A percentile compares a stretch with the other conserved stretches of the same genome.
These are phyloP conservation scores for Hydrolagus colliei DNA, from an alignment of 2,797 vertebrate genomes.

Conservation along the genomic window DNA sequence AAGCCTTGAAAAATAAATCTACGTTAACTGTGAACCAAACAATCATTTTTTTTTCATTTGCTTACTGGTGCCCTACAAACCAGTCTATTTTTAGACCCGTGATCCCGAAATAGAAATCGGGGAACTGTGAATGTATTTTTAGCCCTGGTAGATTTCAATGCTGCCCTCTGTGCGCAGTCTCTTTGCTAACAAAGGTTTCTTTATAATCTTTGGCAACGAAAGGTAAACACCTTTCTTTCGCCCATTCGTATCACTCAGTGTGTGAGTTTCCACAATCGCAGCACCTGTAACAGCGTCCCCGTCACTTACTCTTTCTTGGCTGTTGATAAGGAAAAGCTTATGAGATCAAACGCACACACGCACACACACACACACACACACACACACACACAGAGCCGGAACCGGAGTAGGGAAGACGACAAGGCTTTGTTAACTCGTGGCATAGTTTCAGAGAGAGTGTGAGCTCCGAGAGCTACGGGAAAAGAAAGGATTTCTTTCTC, in stretches of 20 bases:
- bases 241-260: not conserved
- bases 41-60: too few relatives aligned
- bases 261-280: not conserved
- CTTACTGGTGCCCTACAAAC: not conserved
- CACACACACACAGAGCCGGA: not conserved
- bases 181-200: constrained; percentile 19
- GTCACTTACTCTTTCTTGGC: not conserved
- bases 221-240: constrained; percentile 18
- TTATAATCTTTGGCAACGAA: not conserved
- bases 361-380: not conserved
- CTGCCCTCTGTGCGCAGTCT: not conserved
- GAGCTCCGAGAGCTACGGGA: not conserved
- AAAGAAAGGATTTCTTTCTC: not conserved
- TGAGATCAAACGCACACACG: not conserved
- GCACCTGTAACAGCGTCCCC: not conserved
- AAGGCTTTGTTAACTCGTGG: not conserved
- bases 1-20: too few relatives aligned
- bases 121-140: not conserved
- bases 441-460: not conserved
- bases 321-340: not conserved
- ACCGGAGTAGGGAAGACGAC: not conserved
- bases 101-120: not conserved
- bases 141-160: not conserved
- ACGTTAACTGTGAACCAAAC: too few relatives aligned
- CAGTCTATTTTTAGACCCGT: not conserved